phyloP scores from a whole-genome alignment of 1,140 invertebrate species.

The Drosophila tropicalis region DNA sequence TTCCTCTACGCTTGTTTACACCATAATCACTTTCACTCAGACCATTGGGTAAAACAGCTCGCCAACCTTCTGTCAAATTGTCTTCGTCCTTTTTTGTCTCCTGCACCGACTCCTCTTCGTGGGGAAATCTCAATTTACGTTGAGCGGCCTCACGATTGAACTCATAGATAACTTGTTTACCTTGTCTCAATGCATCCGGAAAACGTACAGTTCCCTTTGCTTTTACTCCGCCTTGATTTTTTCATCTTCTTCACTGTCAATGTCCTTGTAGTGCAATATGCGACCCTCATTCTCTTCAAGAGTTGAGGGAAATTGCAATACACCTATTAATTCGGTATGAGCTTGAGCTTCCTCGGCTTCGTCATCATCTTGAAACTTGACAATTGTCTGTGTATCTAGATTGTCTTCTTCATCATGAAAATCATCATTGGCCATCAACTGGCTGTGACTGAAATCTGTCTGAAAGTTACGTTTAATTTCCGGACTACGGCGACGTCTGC shows the following conservation, averaged over 20 bases:
- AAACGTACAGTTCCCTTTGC: conserved; percentile 48
- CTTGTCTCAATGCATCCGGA: conserved; percentile 64
- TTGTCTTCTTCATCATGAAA: conserved; percentile 76
- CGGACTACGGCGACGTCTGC: conserved; percentile 48
- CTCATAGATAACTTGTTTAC: conserved; percentile 49
- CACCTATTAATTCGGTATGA: conserved; percentile 68
- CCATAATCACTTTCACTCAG: conserved; percentile 40
- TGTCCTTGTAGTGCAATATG: conserved; percentile 60
- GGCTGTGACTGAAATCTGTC: conserved; percentile 34
- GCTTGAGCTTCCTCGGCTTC: conserved; percentile 60
- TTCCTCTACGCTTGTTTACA: conserved; percentile 53
- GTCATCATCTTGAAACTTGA: conserved; percentile 69
- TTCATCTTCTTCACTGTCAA: conserved; percentile 49
- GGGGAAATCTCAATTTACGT: conserved; percentile 72
- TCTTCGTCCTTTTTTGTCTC: not conserved
- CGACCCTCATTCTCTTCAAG: conserved; percentile 53
- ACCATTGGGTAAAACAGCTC: conserved; percentile 58
- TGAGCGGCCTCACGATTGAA: conserved; percentile 69
- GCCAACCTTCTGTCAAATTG: conserved; percentile 46
- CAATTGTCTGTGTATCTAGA: conserved; percentile 63
- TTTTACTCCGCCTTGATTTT: conserved; percentile 7
- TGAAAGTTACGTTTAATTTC: conserved; percentile 61
- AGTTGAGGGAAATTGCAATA: conserved; percentile 58
- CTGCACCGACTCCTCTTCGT: conserved; percentile 20
- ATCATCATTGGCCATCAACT: conserved; percentile 29